Conservation (phyloP, 2,797 vertebrate species). For the Gymnocypris eckloni region DNA sequence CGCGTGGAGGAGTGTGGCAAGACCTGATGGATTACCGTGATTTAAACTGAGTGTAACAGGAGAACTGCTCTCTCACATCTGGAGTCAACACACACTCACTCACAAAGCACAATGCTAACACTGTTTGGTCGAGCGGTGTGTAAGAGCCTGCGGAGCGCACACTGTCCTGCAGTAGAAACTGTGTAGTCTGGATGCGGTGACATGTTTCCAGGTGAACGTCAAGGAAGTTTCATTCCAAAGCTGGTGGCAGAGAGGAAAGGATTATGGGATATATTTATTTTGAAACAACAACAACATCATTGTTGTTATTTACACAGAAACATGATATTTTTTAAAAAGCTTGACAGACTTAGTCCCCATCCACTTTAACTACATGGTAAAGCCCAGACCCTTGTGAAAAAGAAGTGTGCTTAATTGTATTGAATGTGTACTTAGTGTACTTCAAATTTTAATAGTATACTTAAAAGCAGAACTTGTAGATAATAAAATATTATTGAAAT, state of each 20-base stretch:
- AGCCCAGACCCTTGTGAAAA: neutral
- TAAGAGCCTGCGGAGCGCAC: slow-evolving; percentile 64
- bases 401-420: neutral
- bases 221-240: slow-evolving; percentile 16
- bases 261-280: slow-evolving; percentile 12
- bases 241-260: slow-evolving; percentile 31
- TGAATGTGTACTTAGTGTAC: neutral
- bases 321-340: neutral
- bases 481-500: too few relatives aligned
- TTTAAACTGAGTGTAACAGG: slow-evolving; percentile 78
- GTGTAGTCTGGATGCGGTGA: slow-evolving; percentile 35
- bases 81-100: slow-evolving; percentile 62
- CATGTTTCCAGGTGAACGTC: slow-evolving; percentile 34
- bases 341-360: neutral
- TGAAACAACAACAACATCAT: neutral
- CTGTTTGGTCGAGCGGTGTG: slow-evolving; percentile 67
- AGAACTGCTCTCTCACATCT: slow-evolving; percentile 70
- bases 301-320: neutral
- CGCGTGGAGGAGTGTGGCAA: slow-evolving; percentile 64
- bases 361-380: neutral
- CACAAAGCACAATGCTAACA: slow-evolving; percentile 69
- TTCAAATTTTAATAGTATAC: neutral
- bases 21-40: slow-evolving; percentile 72
- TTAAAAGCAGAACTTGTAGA: too few relatives aligned
- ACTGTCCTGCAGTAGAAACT: slow-evolving; percentile 30